phyloP scores from a whole-genome alignment of 2,113 vertebrate species.

The Pungitius pungitius region DNA sequence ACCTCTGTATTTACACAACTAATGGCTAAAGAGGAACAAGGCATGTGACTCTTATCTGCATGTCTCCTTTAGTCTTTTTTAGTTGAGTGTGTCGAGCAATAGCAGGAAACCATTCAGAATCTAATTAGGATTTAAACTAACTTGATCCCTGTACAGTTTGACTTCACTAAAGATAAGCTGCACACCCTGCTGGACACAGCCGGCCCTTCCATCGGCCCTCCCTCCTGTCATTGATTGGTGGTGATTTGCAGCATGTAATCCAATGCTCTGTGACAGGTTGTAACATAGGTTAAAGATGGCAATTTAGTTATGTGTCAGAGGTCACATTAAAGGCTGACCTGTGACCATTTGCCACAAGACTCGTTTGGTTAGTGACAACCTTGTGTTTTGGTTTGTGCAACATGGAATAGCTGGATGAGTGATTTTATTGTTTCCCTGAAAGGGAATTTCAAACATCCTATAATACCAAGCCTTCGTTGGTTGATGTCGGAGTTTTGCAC shows the following conservation, averaged over 20 bases:
- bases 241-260: constrained; percentile 76
- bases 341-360: constrained; percentile 55
- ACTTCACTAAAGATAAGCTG: constrained; percentile 68
- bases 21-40: constrained; percentile 1
- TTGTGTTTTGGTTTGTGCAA: constrained; percentile 56
- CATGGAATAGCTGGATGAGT: constrained; percentile 12
- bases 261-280: constrained; percentile 72
- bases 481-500: neutral
- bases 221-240: constrained; percentile 63
- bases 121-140: constrained; percentile 57
- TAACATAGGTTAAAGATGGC: constrained; percentile 82
- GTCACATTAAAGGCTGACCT: constrained; percentile 77
- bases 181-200: constrained; percentile 11
- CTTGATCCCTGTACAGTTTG: constrained; percentile 68
- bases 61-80: neutral
- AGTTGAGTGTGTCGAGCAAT: constrained; percentile 17
- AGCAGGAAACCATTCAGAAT: constrained; percentile 37
- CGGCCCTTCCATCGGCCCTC: constrained; percentile 28
- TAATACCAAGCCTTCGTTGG: neutral
- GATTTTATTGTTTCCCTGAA: neutral
- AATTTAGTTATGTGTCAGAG: constrained; percentile 83
- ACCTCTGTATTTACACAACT: neutral
- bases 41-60: constrained; percentile 33
- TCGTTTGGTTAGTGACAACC: constrained; percentile 58
- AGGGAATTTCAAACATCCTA: neutral